Evolutionary conservation across 2,797 vertebrate genomes (phyloP).

Genomic region (Sebastes iracundus): DNA sequence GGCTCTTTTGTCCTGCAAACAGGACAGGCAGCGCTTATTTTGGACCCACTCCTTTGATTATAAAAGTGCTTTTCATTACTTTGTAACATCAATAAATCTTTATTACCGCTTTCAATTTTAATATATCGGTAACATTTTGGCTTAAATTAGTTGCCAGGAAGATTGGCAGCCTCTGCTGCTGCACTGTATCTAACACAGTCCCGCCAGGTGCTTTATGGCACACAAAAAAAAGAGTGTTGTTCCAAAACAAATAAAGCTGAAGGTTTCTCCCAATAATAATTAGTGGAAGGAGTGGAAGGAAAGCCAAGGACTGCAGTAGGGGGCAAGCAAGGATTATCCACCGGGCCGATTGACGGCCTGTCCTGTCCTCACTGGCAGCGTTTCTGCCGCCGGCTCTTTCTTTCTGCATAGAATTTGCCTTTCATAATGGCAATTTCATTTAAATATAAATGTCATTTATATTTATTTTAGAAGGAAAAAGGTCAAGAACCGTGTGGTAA

Average conservation of each 20-base stretch:
- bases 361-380: too few relatives aligned
- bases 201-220: background rate
- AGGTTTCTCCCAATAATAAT: background rate
- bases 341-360: too few relatives aligned
- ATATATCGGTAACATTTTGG: background rate
- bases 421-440: too few relatives aligned
- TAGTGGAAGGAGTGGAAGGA: background rate
- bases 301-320: background rate
- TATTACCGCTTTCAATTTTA: background rate
- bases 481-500: too few relatives aligned
- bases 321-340: too few relatives aligned
- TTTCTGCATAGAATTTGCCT: too few relatives aligned
- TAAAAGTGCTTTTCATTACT: conserved; percentile 7
- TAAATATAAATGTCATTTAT: too few relatives aligned
- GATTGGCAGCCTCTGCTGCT: background rate
- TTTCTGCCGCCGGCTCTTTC: too few relatives aligned
- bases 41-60: conserved; percentile 9
- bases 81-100: conserved; percentile 29
- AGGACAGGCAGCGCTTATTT: background rate
- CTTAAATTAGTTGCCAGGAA: background rate
- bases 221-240: background rate
- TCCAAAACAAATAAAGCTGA: background rate
- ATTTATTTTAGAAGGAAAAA: too few relatives aligned
- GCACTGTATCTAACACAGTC: background rate
- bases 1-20: too few relatives aligned